A percentile compares a stretch with the other conserved stretches of the same genome.
phyloP scores from a whole-genome alignment of 2,797 vertebrate genomes.

The Champsocephalus gunnari region DNA sequence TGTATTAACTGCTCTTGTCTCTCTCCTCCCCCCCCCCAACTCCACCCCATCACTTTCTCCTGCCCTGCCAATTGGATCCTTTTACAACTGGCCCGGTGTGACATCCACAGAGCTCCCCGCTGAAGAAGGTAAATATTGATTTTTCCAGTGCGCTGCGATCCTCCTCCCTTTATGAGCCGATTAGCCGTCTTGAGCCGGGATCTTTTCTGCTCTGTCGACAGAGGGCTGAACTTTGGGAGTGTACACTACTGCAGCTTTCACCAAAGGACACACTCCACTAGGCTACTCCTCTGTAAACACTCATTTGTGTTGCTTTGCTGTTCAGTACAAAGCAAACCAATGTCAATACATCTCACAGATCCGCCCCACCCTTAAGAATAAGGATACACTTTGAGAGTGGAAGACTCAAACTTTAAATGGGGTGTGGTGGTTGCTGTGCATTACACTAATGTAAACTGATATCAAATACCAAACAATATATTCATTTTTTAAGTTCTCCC shows the following conservation, averaged over 20 bases:
- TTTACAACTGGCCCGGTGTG: conserved; percentile 56
- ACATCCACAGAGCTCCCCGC: conserved; percentile 91
- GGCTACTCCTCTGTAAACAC: conserved; percentile 44
- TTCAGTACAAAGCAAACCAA: conserved; percentile 16
- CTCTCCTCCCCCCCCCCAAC: not conserved
- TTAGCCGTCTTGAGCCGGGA: conserved; percentile 50
- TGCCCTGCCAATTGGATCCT: conserved; percentile 37
- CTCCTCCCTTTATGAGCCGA: conserved; percentile 64
- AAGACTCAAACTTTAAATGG: not conserved
- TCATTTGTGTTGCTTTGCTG: conserved; percentile 13
- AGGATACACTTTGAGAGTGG: not conserved
- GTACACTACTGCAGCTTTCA: conserved; percentile 34
- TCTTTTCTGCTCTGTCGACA: conserved; percentile 55
- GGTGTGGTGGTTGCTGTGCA: not conserved
- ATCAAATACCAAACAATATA: no score
- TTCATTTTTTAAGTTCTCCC: no score
- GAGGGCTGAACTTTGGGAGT: conserved; percentile 51
- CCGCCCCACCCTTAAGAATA: not conserved
- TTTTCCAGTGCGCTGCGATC: conserved; percentile 70
- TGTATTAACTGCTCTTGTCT: conserved; percentile 68
- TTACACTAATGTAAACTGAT: no score
- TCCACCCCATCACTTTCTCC: not conserved
- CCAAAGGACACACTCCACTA: conserved; percentile 30
- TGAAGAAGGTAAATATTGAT: conserved; percentile 93
- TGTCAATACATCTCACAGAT: conserved; percentile 22